Evolutionary conservation across 2,888 invertebrate species (phyloP), one percentile per base, ranked within the genome.

Genomic region (Ceramica pisi): DNA sequence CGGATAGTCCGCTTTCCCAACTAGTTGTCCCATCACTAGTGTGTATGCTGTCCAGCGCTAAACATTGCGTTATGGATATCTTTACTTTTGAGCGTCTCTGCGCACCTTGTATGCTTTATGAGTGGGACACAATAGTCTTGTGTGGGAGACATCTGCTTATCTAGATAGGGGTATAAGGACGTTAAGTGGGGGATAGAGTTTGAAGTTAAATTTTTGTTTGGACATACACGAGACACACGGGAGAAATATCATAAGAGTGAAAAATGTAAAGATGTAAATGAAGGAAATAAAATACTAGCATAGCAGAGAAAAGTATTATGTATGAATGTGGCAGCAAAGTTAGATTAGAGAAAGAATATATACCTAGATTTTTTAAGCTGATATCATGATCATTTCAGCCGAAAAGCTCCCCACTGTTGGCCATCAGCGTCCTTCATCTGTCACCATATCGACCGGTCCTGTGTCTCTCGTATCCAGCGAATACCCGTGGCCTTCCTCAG

Each of bases 91-190:
- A 64, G 71, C 73, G 73, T 72, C 56, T 64, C 68, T 31, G 16
- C 50, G 72, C 78, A 82, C 80, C 82, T 81, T 80, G 82, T 68
- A 71, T 56, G 75, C 59, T 70, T 81, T 81, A 76, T 61, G 48
- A 26, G 26, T 46, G n/a, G 21, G 21, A n/a, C 21, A 44, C 59
- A 64, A 60, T 51, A 56, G 66, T 68, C 56, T 44, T n/a, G 41
- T 55, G 31, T 31, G 31, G 46, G 14, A n/a, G 77, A 77, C 59
- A 73, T 73, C 77, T 73, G 69, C 77, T 53, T 38, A 31, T 75
- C 56, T 75, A 41, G n/a, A 16, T 67, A 48, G 19, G 55, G 26
- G 12, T 46, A 41, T 48, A 14, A 21, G 1, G 10, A 41, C 5
- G 41, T 1, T n/a, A 48, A 21, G 38, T 55, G 19, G 21, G n/a